Evolutionary conservation across 2,797 vertebrate genomes (phyloP).

Genomic region (Clamator glandarius): DNA sequence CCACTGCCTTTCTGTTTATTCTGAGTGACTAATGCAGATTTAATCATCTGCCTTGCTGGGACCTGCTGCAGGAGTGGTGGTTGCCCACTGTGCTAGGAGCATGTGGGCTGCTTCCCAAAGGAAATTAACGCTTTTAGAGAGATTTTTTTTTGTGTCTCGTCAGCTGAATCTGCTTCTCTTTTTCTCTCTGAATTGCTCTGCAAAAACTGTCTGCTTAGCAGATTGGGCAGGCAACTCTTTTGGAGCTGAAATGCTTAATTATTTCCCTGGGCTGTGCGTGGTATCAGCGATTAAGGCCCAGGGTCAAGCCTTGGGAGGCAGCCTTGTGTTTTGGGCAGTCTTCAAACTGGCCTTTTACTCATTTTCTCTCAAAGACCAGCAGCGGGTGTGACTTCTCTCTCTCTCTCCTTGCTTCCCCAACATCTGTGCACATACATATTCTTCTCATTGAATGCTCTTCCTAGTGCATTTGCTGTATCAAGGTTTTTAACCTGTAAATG

Average conservation of each 20-base stretch:
- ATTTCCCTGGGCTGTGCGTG: not conserved
- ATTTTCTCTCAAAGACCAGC: not conserved
- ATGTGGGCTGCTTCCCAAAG: conserved; percentile 57
- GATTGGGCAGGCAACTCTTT: not conserved
- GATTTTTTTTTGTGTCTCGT: conserved; percentile 30
- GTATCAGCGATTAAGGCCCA: not conserved
- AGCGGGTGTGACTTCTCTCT: fast-evolving
- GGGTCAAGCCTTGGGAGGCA: not conserved
- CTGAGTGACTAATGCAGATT: conserved; percentile 7
- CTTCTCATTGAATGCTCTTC: not conserved
- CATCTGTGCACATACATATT: not conserved
- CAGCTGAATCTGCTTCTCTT: conserved; percentile 43
- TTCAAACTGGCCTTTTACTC: not conserved
- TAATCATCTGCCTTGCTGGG: conserved; percentile 35
- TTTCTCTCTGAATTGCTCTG: conserved; percentile 21
- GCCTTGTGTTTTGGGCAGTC: not conserved
- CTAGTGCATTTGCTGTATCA: not conserved
- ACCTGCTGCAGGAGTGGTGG: conserved; percentile 23
- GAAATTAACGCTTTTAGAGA: conserved; percentile 50
- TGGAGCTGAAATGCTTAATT: conserved; percentile 19
- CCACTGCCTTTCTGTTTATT: not conserved
- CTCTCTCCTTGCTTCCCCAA: not conserved
- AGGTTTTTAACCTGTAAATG: conserved; percentile 19
- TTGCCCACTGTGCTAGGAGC: conserved; percentile 38
- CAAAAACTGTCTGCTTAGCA: conserved; percentile 50